Evolutionary conservation across 2,888 invertebrate genomes (phyloP).

Genomic region (Stenoptilia bipunctidactyla): DNA sequence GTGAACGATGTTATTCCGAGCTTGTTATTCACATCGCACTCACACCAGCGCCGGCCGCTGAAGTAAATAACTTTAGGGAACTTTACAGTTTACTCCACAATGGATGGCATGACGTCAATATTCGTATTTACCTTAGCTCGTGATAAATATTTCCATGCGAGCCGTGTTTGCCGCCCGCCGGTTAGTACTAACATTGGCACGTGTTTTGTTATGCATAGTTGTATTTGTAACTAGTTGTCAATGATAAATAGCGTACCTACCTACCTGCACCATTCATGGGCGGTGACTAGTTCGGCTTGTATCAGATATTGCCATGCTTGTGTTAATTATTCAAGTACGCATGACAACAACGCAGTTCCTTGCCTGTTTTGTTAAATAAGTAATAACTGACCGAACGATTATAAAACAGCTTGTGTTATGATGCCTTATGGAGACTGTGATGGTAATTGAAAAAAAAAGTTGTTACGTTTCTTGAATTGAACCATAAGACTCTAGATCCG

Average conservation of each 20-base stretch:
- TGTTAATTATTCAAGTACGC: constrained; percentile 22
- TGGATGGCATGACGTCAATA: too few species aligned
- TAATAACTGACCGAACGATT: too few species aligned
- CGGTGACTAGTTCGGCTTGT: neutral
- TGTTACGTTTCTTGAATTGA: too few species aligned
- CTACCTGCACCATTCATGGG: constrained; percentile 34
- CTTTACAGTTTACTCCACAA: too few species aligned
- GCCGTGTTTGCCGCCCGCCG: neutral
- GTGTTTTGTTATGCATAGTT: neutral
- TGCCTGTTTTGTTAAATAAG: neutral
- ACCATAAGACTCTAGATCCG: too few species aligned
- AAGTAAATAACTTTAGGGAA: neutral
- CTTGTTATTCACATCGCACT: neutral
- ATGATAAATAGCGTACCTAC: constrained; percentile 26
- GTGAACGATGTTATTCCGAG: neutral
- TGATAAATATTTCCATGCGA: too few species aligned
- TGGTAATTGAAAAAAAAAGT: neutral
- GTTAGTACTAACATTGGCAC: too few species aligned
- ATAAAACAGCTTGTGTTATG: neutral
- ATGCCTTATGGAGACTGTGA: neutral
- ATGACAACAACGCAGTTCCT: constrained; percentile 15
- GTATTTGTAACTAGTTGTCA: constrained; percentile 16
- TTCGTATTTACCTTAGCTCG: too few species aligned
- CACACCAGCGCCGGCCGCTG: neutral
- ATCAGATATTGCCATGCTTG: constrained; percentile 8